phyloP scores from a whole-genome alignment of 2,888 invertebrate species.

The Crepidodera aurea region DNA sequence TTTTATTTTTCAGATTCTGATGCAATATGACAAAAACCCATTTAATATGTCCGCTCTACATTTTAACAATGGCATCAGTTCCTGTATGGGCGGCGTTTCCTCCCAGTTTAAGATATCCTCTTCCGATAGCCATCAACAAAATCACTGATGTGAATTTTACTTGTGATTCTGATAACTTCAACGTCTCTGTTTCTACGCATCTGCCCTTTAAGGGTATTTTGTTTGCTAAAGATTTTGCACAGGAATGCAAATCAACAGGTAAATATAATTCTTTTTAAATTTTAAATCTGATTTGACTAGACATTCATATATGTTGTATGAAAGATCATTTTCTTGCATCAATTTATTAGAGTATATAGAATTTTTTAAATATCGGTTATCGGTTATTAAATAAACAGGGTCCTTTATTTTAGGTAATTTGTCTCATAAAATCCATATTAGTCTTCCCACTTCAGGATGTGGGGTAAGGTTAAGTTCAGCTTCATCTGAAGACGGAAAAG shows the following conservation, averaged over 20 bases:
- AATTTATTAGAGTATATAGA: too few relatives aligned
- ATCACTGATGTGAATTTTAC: constrained; percentile 68
- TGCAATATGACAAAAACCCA: constrained; percentile 39
- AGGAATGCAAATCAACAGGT: constrained; percentile 74
- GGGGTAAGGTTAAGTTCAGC: constrained; percentile 70
- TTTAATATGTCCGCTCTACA: constrained; percentile 29
- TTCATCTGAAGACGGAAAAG: constrained; percentile 59
- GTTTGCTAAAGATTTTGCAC: constrained; percentile 79
- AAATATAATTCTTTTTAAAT: constrained; percentile 42
- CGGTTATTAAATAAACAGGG: too few relatives aligned
- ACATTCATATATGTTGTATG: too few relatives aligned
- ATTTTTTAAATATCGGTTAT: too few relatives aligned
- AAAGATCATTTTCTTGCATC: too few relatives aligned
- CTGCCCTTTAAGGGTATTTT: constrained; percentile 75
- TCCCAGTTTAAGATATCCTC: constrained; percentile 45
- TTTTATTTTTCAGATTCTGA: constrained; percentile 36
- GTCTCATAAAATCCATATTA: constrained; percentile 54
- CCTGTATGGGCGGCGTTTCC: constrained; percentile 45
- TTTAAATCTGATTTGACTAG: too few relatives aligned
- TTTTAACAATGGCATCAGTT: constrained; percentile 30
- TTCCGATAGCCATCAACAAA: constrained; percentile 61
- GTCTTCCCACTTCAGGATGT: constrained; percentile 71
- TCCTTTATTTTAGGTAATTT: constrained; percentile 30
- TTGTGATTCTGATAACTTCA: constrained; percentile 71
- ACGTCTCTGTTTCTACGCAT: constrained; percentile 69